These are phyloP conservation scores for Dione vanillae DNA, from an alignment of 2,888 invertebrate genomes.

Conservation along the genomic window DNA sequence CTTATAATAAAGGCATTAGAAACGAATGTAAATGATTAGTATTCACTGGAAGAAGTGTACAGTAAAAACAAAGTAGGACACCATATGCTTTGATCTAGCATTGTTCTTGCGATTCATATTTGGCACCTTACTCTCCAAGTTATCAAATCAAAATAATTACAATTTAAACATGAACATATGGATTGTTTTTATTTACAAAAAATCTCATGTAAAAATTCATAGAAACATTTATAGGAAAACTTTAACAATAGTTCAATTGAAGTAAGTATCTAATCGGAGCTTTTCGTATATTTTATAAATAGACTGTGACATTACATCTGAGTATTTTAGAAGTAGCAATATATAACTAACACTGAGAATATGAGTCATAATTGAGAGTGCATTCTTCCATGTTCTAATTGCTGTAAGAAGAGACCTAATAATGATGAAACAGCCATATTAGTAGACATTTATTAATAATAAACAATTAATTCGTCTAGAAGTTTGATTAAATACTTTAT, in stretches of 20 bases:
- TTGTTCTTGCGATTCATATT: constrained; percentile 8
- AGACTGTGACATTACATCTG: constrained; percentile 1
- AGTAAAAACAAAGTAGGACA: constrained; percentile 4
- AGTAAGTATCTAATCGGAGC: constrained; percentile 9
- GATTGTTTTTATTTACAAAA: constrained; percentile 17
- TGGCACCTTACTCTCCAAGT: constrained; percentile 20
- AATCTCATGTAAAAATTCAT: constrained; percentile 17
- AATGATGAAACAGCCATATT: neutral
- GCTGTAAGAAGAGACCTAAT: constrained; percentile 7
- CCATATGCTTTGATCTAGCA: neutral
- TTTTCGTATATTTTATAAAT: neutral
- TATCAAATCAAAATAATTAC: neutral
- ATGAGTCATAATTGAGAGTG: neutral
- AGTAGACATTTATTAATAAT: neutral
- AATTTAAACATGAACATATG: constrained; percentile 4
- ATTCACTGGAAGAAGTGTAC: constrained; percentile 15
- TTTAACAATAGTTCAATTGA: constrained; percentile 16
- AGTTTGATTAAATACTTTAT: constrained; percentile 6
- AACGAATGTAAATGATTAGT: constrained; percentile 5
- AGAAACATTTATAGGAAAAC: constrained; percentile 18
- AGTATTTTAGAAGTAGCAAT: constrained; percentile 23
- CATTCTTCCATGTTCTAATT: neutral
- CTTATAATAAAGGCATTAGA: constrained; percentile 25
- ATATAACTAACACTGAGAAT: constrained; percentile 6
- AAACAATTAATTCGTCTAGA: constrained; percentile 4